Evolutionary conservation across 2,888 invertebrate genomes (phyloP).

Genomic region (Subacronicta megacephala): DNA sequence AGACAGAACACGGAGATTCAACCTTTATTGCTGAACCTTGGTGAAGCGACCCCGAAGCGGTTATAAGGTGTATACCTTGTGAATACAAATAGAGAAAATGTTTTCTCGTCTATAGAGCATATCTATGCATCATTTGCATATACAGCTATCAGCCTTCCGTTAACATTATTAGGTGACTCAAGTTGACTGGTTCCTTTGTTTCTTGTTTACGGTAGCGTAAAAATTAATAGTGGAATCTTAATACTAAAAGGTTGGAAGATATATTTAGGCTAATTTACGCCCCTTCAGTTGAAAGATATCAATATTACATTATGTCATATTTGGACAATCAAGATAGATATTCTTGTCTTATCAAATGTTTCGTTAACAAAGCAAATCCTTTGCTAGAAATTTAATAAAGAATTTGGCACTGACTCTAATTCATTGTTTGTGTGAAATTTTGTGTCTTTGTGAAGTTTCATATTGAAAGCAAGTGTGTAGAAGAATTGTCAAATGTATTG

Average conservation of each 20-base stretch:
- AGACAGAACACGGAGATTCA: constrained; percentile 43
- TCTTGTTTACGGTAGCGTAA: constrained; percentile 16
- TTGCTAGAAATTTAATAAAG: constrained; percentile 19
- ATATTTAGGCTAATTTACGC: background rate
- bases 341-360: constrained; percentile 7
- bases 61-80: constrained; percentile 27
- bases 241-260: background rate
- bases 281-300: background rate
- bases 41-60: constrained; percentile 18
- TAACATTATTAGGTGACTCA: constrained; percentile 6
- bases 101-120: constrained; percentile 27
- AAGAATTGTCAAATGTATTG: too few species aligned
- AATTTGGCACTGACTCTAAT: constrained; percentile 26
- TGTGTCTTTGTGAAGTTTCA: background rate
- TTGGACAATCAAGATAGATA: constrained; percentile 36
- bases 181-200: constrained; percentile 28
- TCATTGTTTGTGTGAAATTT: constrained; percentile 14
- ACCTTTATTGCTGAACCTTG: constrained; percentile 41
- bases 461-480: too few species aligned
- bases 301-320: constrained; percentile 12
- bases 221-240: background rate
- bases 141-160: constrained; percentile 29
- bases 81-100: constrained; percentile 54
- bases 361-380: constrained; percentile 1
- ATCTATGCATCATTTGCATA: constrained; percentile 40